Base-by-base conservation (phyloP, 2,797 vertebrate species). In the Geotrypetes seraphini region DNA sequence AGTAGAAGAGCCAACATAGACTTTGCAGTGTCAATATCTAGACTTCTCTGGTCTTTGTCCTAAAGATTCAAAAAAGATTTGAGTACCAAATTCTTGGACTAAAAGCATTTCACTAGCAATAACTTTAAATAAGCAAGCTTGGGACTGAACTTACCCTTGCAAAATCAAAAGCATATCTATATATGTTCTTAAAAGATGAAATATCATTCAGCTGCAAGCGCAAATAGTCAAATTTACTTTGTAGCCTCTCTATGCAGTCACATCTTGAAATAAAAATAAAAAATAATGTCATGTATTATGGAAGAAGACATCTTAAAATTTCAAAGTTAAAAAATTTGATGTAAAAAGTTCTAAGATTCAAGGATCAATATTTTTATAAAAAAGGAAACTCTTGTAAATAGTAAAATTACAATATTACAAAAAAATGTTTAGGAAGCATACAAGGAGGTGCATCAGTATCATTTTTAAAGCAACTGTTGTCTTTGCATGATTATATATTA, bases 101-200 rank as follows among this genome's bases (percentile, higher is more conserved):
- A 45, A 21, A 5, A 53, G 33, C 29, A 39, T 23, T 10, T 19
- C 15, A 8, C 13, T 6, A 20, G 12, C n/a, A 12, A 8, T 4
- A 13, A 6, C 16, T 8, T 3, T 5, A 19, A 61, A 40, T 19
- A 16, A 43, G 5, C 29, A 16, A 43, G 14, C 46, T 12, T 9
- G 9, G 34, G 37, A 49, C 8, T 28, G 21, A 2, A 60, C 90
- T 85, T 69, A 96, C 92, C 81, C 93, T 87, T 74, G 93, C 81
- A 65, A 97, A 97, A 76, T 97, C 93, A 53, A 97, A 97, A 69
- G 92, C 92, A 5, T 96, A 96, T 97, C 92, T 91, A 87, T 92
- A 96, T 76, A 97, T 89, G 75, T 89, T 92, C 78, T 90, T 97
- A 79, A 96, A 97, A 15, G 73, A 60, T 14, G 71, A 78, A 39